Conservation (phyloP, 1,140 invertebrate species). For the Macrocentrus cingulum region DNA sequence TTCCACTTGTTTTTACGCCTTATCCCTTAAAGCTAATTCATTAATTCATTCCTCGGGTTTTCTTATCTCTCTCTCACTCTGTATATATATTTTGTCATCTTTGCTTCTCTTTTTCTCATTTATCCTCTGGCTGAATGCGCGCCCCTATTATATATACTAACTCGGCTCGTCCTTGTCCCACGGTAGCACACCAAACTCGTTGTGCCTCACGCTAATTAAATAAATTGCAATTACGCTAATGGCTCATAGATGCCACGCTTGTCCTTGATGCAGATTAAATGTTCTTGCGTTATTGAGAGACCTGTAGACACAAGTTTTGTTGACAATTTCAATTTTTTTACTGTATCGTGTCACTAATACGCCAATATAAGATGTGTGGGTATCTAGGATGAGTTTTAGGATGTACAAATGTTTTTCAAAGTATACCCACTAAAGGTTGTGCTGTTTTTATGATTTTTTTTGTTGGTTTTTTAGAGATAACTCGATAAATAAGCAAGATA, state of each 20-base stretch:
- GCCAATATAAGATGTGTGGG: too few relatives aligned
- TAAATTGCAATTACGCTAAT: constrained; percentile 60
- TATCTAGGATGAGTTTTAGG: too few relatives aligned
- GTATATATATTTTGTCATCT: constrained; percentile 1
- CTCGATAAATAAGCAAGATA: too few relatives aligned
- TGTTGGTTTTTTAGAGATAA: too few relatives aligned
- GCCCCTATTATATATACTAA: constrained; percentile 25
- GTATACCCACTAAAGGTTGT: too few relatives aligned
- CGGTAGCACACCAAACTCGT: constrained; percentile 25
- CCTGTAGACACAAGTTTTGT: not conserved
- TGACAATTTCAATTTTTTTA: constrained; percentile 7
- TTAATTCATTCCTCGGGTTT: constrained; percentile 56
- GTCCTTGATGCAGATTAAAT: constrained; percentile 7
- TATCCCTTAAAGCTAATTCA: constrained; percentile 58
- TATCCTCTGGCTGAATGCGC: constrained; percentile 30
- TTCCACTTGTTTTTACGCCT: constrained; percentile 58
- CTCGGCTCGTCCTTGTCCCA: constrained; percentile 15
- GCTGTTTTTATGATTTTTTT: too few relatives aligned
- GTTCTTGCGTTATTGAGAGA: not conserved
- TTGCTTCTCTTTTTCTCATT: constrained; percentile 24
- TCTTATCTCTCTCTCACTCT: constrained; percentile 14
- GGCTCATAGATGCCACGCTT: constrained; percentile 34
- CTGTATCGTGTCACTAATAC: too few relatives aligned
- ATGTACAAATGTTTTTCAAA: too few relatives aligned
- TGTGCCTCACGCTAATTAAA: constrained; percentile 56